phyloP scores from a whole-genome alignment of 2,113 vertebrate species.

The Anoura caudifer region DNA sequence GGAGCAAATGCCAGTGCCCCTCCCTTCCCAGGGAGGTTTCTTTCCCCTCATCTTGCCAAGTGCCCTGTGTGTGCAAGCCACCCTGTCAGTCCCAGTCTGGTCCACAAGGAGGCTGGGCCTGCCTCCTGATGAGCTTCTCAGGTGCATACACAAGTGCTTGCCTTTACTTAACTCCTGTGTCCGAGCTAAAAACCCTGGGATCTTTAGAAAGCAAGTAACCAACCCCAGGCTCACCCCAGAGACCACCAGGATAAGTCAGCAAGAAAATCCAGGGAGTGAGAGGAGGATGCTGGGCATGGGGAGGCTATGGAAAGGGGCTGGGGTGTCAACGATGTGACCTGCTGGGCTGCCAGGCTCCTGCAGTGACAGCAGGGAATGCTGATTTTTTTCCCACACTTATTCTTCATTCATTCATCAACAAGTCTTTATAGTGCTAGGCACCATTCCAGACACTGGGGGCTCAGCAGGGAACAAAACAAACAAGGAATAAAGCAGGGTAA shows the following conservation, averaged over 20 bases:
- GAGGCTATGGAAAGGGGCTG: neutral
- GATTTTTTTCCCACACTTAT: neutral
- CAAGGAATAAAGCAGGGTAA: neutral
- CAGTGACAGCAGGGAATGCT: neutral
- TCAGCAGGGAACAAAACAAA: neutral
- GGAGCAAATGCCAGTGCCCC: fast-evolving
- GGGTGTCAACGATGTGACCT: neutral
- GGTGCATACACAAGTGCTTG: neutral
- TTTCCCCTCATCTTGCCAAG: neutral
- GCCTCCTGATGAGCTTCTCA: neutral
- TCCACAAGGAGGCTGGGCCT: neutral
- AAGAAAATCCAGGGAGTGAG: neutral
- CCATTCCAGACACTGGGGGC: neutral
- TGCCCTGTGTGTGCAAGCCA: neutral
- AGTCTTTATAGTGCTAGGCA: neutral
- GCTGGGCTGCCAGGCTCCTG: neutral
- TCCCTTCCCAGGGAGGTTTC: neutral
- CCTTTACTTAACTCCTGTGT: neutral
- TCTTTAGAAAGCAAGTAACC: neutral
- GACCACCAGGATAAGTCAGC: neutral
- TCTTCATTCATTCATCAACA: too few relatives aligned
- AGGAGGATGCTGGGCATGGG: neutral
- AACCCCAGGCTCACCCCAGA: too few relatives aligned
- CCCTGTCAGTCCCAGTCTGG: fast-evolving
- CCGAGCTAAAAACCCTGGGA: neutral